Conservation (phyloP, 2,888 invertebrate species). For the Dysmachus trigonus region DNA sequence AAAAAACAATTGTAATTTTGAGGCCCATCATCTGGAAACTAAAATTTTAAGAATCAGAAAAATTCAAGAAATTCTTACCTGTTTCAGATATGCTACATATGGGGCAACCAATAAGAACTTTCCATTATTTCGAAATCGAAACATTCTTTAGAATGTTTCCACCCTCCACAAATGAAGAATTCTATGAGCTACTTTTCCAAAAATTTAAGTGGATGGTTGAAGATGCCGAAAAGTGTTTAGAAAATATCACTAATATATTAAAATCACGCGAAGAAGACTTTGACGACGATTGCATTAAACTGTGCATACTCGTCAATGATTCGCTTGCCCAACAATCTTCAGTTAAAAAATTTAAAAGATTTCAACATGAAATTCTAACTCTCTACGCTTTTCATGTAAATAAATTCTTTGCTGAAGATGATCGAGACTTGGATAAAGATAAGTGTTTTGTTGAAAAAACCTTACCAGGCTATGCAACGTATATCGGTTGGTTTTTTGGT, state of each 20-base stretch:
- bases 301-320: slow-evolving; percentile 57
- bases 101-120: slow-evolving; percentile 57
- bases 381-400: slow-evolving; percentile 51
- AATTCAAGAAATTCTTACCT: not conserved
- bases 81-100: slow-evolving; percentile 59
- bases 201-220: slow-evolving; percentile 53
- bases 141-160: slow-evolving; percentile 56
- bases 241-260: slow-evolving; percentile 51
- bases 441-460: slow-evolving; percentile 59
- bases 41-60: not conserved
- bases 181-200: slow-evolving; percentile 58
- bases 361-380: slow-evolving; percentile 50
- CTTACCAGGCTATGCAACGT: slow-evolving; percentile 53
- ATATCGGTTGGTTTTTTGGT: slow-evolving; percentile 50
- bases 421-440: slow-evolving; percentile 50
- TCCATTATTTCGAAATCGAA: slow-evolving; percentile 55
- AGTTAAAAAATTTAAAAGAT: slow-evolving; percentile 53
- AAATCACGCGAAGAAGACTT: slow-evolving; percentile 46
- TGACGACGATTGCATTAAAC: slow-evolving; percentile 53
- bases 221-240: slow-evolving; percentile 53
- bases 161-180: slow-evolving; percentile 51
- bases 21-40: too few relatives aligned
- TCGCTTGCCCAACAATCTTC: slow-evolving; percentile 53
- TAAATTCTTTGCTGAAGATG: slow-evolving; percentile 51
- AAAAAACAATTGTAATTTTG: too few relatives aligned